Base-by-base conservation (phyloP, 2,888 invertebrate species). In the Eutolmus rufibarbis region DNA sequence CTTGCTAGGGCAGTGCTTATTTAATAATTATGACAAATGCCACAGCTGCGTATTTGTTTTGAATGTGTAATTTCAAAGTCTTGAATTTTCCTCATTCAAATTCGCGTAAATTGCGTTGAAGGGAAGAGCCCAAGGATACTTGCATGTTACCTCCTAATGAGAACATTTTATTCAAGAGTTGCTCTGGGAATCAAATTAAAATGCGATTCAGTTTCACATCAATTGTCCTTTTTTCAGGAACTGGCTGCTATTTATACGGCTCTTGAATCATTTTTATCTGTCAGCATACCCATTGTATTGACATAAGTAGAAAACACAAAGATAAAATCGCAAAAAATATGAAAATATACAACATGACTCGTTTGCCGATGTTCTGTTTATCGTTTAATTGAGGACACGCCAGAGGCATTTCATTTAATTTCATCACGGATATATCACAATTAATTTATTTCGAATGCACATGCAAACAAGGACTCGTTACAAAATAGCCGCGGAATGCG, bases 401-500 rank as follows among this genome's bases (percentile, higher is more conserved):
- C 82, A 57, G 82, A 37, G 82, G 82, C 82, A 56, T 82, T 82
- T 37, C 66, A 82, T 82, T 82, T 82, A 82, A 82, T 82, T 82
- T 82, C 66, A 46, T 57, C 82, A 19, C 7, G 57, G 9, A 34
- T 34, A 82, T 82, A 82, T 82, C 66, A 82, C 66, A 82, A 57
- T 82, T 82, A 82, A 82, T 82, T 82, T 82, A 82, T 82, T 82
- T 82, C 23, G 82, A 66, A 82, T 82, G 82, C 66, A 82, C 82
- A 82, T 37, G 57, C 82, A 82, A 82, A 82, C 66, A 82, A n/a
- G 16, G 12, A 37, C 19, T 37, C 57, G 82, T 82, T 57, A 66
- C 81, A 46, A 66, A 82, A 66, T 66, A 19, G 37, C 57, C 28
- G 51, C 31, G 66, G 34, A 31, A 19, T 57, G 16, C 37, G 31